Evolutionary conservation across 1,140 invertebrate genomes (phyloP), one percentile per base, ranked within the genome.

Genomic region (Pinna nobilis): DNA sequence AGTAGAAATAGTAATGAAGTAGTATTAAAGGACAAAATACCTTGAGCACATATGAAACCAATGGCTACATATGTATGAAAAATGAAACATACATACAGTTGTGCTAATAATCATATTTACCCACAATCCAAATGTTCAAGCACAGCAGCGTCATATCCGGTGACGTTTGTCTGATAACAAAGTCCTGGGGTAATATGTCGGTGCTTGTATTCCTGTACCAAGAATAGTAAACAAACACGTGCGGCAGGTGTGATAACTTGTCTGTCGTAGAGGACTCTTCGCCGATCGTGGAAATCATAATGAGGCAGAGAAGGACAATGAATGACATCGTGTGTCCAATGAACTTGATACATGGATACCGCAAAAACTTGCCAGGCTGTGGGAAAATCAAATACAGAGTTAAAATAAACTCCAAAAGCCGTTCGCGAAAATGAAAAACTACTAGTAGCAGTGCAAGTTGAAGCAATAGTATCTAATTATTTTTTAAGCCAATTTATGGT

Each of bases 281-380:
- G 20, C 60, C 70, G 25, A 78, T 35, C 9, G 71, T 82, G 13
- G 77, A 82, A 47, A 83, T 77, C 57, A 70, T 25, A 9, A 70
- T 70, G n/a, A 70, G 41, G 23, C 32, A 75, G 0, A 93, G 87
- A 79, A 93, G 93, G 25, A 92, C 76, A 2, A 91, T 35, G 68
- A 92, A 93, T 28, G 90, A 90, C 0, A 91, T 88, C 3, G 91
- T 86, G 37, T 90, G 90, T 33, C 61, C 71, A 25, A 82, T 71
- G 55, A 84, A 82, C 71, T 79, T 82, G 15, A 84, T 71, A 68
- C 76, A 77, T 2, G 82, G 81, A 33, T 61, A 60, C 15, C 50
- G 55, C 66, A 84, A 64, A 32, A 79, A 66, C 23, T 64, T 53
- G 15, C 69, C 67, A 49, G 74, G n/a, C 82, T 84, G 25, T 18